Base-by-base conservation (phyloP, 2,113 vertebrate genomes). In the Cariama cristata region DNA sequence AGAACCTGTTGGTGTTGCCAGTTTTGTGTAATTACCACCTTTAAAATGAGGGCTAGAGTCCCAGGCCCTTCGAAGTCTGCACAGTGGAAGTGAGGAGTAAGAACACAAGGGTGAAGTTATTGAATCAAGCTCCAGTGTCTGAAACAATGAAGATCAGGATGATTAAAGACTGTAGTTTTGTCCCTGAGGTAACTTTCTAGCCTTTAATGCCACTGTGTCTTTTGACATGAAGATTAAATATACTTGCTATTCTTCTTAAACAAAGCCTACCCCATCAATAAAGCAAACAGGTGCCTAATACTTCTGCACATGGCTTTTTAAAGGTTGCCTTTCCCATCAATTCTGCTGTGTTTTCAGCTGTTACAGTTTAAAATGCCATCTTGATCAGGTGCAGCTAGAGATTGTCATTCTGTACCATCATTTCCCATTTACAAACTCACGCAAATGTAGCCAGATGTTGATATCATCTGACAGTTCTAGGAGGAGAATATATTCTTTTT, bases 221-320 rank as follows among this genome's bases (percentile, higher is more conserved):
- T 92, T 94, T 97, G 86, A 87, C 62, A 67, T 9, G 62, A 96
- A 87, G 94, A 93, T 95, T 92, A 96, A 96, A 97, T 91, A 92
- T 94, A 58, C 86, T 87, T 49, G 45, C 91, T 91, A 68, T 93
- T 96, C 92, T 96, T 75, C 35, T 64, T 79, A 55, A 66, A 92
- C 86, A 95, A 96, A 97, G 91, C 76, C 86, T 8, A 4, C 60
- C 76, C 76, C 75, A 94, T 68, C 90, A 89, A 86, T 95, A 97
- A 91, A 77, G 80, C 91, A 89, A 92, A 96, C 86, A 95, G 94
- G 81, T 89, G 96, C 84, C 85, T 90, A 88, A 85, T 82, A 74
- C 84, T 90, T 73, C 86, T 94, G 83, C 86, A 81, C 56, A 87
- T 47, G 80, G 56, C 83, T 91, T 93, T 93, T 94, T 85, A 88